A percentile compares a stretch with the other conserved stretches of the same genome.
Conservation (phyloP, 2,797 vertebrate genomes). For the Sebastes cheni region DNA sequence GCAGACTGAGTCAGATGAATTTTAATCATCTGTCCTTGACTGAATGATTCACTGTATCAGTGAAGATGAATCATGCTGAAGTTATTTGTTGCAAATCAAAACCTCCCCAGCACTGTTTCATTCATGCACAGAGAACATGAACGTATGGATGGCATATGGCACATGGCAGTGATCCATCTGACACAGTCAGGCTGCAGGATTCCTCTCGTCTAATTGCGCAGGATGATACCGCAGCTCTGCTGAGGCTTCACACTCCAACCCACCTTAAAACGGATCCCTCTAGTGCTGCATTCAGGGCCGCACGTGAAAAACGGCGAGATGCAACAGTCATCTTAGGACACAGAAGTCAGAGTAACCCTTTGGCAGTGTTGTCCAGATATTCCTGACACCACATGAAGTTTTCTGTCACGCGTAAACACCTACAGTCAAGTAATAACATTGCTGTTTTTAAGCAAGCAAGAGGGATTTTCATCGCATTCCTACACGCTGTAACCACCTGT, state of each 20-base stretch:
- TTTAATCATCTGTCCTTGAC: slow-evolving; percentile 16
- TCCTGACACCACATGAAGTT: not conserved
- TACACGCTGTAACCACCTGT: slow-evolving; percentile 11
- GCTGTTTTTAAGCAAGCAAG: not conserved
- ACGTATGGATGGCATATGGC: not conserved
- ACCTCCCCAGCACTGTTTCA: not conserved
- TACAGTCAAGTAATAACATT: not conserved
- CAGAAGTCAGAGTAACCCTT: not conserved
- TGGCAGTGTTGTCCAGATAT: not conserved
- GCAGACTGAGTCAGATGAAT: slow-evolving; percentile 43
- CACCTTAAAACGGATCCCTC: slow-evolving; percentile 88
- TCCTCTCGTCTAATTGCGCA: slow-evolving; percentile 89
- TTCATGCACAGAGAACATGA: not conserved
- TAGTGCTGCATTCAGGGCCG: slow-evolving; percentile 44
- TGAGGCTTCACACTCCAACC: slow-evolving; percentile 89
- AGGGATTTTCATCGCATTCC: not conserved
- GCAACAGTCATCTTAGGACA: fast-evolving
- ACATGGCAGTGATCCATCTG: not conserved
- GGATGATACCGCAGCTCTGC: slow-evolving; percentile 93
- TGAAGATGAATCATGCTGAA: slow-evolving; percentile 26
- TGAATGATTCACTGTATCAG: slow-evolving; percentile 28
- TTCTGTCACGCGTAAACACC: not conserved
- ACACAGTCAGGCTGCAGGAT: slow-evolving; percentile 35
- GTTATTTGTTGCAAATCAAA: not conserved
- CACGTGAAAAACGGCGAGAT: slow-evolving; percentile 2